Evolutionary conservation across 2,113 vertebrate genomes (phyloP).

Genomic region (Echinops telfairi): DNA sequence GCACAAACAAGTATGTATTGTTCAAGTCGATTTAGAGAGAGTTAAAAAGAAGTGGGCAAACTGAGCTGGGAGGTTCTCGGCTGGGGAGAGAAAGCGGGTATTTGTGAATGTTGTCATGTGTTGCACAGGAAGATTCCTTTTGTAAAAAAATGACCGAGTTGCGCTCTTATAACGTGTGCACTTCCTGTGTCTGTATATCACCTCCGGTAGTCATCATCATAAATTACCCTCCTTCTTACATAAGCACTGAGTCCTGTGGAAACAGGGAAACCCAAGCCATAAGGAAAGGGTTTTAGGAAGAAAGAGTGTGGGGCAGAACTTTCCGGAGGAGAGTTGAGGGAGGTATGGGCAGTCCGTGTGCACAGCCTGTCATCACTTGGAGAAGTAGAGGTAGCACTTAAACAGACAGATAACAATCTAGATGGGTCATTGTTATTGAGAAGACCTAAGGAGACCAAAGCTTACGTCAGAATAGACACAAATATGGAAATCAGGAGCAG

Average conservation of each 20-base stretch:
- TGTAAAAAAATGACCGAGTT: not conserved
- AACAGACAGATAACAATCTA: slow-evolving; percentile 1
- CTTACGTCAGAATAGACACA: slow-evolving; percentile 11
- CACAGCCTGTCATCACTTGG: not conserved
- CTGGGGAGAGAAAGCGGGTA: not conserved
- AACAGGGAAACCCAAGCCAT: not conserved
- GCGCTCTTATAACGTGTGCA: not conserved
- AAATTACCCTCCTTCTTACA: not conserved
- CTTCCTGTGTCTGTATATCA: slow-evolving; percentile 13
- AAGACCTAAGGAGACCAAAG: not conserved
- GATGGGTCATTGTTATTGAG: not conserved
- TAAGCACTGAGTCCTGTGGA: not conserved
- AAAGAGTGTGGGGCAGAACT: not conserved
- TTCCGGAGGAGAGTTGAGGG: not conserved
- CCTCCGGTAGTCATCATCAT: no score
- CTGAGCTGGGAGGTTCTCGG: not conserved
- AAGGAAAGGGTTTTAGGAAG: not conserved
- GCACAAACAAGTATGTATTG: not conserved
- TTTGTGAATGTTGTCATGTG: not conserved
- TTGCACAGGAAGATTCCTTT: not conserved
- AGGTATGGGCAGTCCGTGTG: not conserved
- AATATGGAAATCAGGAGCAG: not conserved
- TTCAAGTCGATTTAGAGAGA: not conserved
- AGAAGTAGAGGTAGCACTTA: not conserved
- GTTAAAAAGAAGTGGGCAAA: not conserved